These are phyloP conservation scores for Hydrocynus forskahlii DNA, from an alignment of 2,797 vertebrate species.

Conservation along the genomic window DNA sequence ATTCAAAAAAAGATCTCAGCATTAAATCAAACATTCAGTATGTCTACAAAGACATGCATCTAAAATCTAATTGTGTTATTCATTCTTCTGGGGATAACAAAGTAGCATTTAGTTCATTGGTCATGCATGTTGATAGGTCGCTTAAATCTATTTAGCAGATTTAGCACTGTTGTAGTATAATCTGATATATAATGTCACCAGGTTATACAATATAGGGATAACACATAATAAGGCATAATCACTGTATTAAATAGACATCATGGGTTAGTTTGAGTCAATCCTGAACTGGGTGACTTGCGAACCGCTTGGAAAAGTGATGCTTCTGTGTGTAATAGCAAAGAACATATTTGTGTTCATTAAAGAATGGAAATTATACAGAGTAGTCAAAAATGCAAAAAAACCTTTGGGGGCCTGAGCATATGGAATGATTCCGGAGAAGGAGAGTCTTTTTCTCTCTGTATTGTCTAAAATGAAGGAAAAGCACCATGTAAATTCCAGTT, in stretches of 20 bases:
- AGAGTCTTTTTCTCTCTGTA: slow-evolving; percentile 99
- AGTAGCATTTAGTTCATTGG: not conserved
- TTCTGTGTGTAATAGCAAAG: slow-evolving; percentile 30
- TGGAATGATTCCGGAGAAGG: slow-evolving; percentile 99
- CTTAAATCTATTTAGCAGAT: not conserved
- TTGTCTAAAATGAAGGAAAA: slow-evolving; percentile 99
- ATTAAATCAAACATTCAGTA: slow-evolving; percentile 10
- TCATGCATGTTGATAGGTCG: slow-evolving; percentile 5
- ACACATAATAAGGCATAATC: slow-evolving; percentile 1
- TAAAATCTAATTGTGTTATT: not conserved
- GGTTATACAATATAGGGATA: not conserved
- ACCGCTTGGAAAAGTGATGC: slow-evolving; percentile 69
- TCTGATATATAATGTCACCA: slow-evolving; percentile 8
- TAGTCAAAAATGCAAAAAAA: slow-evolving; percentile 88
- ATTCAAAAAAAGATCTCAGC: not conserved
- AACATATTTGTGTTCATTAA: slow-evolving; percentile 29
- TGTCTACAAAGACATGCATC: not conserved
- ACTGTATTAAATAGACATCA: no score
- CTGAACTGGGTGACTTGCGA: slow-evolving; percentile 40
- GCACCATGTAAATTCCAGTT: slow-evolving; percentile 83
- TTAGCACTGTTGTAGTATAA: not conserved
- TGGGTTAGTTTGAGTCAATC: not conserved
- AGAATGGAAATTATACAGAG: slow-evolving; percentile 70
- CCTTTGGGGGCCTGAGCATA: slow-evolving; percentile 99
- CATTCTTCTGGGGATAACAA: not conserved